Conservation (phyloP, 2,888 invertebrate species). For the Drosophila anceps region DNA sequence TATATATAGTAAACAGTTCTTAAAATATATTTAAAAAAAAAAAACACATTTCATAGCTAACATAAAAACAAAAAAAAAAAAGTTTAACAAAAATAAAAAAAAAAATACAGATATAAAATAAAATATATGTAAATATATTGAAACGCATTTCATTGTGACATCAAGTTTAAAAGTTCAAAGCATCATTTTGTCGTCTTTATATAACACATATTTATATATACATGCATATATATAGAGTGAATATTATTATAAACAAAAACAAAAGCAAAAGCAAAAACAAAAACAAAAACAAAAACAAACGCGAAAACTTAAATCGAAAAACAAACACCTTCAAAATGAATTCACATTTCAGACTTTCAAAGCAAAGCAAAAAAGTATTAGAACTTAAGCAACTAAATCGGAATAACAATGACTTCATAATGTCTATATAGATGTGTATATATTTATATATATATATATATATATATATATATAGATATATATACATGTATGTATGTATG, state of each 20-base stretch:
- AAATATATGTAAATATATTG: constrained; percentile 32
- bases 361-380: constrained; percentile 59
- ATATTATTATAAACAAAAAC: constrained; percentile 31
- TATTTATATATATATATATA: constrained; percentile 6
- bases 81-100: constrained; percentile 40
- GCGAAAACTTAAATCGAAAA: constrained; percentile 26
- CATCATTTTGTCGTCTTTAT: constrained; percentile 74
- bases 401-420: constrained; percentile 29
- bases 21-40: constrained; percentile 26
- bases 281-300: constrained; percentile 35
- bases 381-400: constrained; percentile 41
- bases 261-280: constrained; percentile 9
- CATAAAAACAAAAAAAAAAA: constrained; percentile 32
- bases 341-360: constrained; percentile 66
- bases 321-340: constrained; percentile 51
- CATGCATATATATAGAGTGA: constrained; percentile 29
- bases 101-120: constrained; percentile 15
- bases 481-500: constrained; percentile 16
- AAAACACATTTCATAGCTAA: constrained; percentile 56
- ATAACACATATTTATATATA: constrained; percentile 34
- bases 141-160: constrained; percentile 55
- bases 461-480: constrained; percentile 31
- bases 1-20: constrained; percentile 46
- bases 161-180: constrained; percentile 71
- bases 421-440: background rate